These are phyloP conservation scores for Drosophila lacertosa DNA, from an alignment of 1,140 invertebrate genomes.

Conservation along the genomic window DNA sequence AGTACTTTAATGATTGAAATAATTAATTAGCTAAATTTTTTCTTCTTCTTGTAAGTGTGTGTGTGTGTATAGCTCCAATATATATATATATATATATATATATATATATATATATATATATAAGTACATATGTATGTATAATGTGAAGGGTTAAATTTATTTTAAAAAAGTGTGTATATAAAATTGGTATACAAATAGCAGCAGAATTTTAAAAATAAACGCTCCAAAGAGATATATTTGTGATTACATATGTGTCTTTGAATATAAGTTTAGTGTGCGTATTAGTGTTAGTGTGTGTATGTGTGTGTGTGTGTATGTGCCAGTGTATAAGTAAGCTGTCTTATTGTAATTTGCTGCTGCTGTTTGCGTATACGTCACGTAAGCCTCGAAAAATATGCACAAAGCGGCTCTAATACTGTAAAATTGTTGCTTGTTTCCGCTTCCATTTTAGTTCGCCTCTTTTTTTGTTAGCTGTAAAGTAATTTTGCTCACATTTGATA, in stretches of 20 bases:
- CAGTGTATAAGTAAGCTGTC: conserved; percentile 28
- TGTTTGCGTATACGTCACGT: conserved; percentile 79
- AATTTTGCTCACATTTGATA: conserved; percentile 74
- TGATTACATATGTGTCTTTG: conserved; percentile 2
- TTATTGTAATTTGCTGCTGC: conserved; percentile 57
- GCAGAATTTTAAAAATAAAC: conserved; percentile 53
- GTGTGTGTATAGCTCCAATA: conserved; percentile 40
- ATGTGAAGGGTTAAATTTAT: conserved; percentile 30
- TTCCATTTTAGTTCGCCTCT: conserved; percentile 4
- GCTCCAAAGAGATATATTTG: conserved; percentile 64
- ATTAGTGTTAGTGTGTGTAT: neutral
- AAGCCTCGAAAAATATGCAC: conserved; percentile 77
- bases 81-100: conserved; percentile 52
- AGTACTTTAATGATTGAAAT: conserved; percentile 31
- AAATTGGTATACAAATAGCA: conserved; percentile 53
- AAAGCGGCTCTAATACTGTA: conserved; percentile 81
- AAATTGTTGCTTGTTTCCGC: conserved; percentile 69
- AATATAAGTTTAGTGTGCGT: conserved; percentile 14
- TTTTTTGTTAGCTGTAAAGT: conserved; percentile 61
- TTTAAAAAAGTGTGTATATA: conserved; percentile 45
- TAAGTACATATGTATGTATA: conserved; percentile 52
- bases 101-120: conserved; percentile 59
- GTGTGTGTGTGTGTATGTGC: conserved; percentile 18
- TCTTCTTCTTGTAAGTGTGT: conserved; percentile 25
- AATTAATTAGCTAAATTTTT: conserved; percentile 43